These are phyloP conservation scores for Bovichtus diacanthus DNA, from an alignment of 2,797 vertebrate species.

Conservation along the genomic window DNA sequence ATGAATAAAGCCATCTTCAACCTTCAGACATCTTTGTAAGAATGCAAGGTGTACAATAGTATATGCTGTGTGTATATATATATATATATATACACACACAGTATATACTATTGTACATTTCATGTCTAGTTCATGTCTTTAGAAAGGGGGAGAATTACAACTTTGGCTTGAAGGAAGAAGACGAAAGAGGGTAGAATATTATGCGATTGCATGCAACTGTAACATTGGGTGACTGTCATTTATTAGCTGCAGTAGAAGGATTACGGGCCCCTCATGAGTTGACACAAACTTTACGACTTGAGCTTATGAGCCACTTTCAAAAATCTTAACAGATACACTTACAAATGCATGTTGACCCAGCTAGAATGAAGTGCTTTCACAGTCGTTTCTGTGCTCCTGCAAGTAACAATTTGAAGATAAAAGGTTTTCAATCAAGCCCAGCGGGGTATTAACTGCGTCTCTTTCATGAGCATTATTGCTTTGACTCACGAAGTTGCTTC, in stretches of 20 bases:
- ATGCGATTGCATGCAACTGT: background rate
- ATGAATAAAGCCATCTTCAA: background rate
- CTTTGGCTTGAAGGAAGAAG: background rate
- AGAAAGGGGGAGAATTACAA: background rate
- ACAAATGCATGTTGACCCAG: background rate
- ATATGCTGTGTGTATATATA: too few relatives aligned
- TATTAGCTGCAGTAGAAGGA: constrained; percentile 11
- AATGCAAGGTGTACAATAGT: too few relatives aligned
- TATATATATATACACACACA: too few relatives aligned
- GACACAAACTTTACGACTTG: background rate
- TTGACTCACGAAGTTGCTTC: constrained; percentile 15
- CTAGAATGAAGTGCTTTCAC: background rate
- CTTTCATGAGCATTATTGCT: constrained; percentile 19
- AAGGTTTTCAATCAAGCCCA: constrained; percentile 17
- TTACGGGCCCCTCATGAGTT: background rate
- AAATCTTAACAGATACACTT: background rate
- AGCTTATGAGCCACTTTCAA: constrained; percentile 1
- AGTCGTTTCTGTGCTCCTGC: background rate
- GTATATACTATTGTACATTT: too few relatives aligned
- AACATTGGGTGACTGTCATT: constrained; percentile 2
- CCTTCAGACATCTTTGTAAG: background rate
- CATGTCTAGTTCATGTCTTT: too few relatives aligned
- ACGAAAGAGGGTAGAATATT: background rate
- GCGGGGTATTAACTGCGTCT: constrained; percentile 7
- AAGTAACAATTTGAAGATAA: constrained; percentile 14